Conservation (phyloP, 2,113 vertebrate species). For the Amphiprion ocellaris region DNA sequence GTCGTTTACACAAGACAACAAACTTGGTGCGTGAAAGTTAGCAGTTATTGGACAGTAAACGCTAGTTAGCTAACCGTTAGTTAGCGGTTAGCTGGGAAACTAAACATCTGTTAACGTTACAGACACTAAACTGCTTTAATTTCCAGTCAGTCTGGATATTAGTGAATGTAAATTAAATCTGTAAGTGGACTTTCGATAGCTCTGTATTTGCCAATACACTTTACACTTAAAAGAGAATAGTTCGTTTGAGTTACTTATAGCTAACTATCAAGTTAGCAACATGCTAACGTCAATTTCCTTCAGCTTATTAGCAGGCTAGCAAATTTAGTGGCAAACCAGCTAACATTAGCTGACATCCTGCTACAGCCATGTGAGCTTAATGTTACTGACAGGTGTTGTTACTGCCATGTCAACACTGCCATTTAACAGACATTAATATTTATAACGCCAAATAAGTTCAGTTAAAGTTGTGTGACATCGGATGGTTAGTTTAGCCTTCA, state of each 20-base stretch:
- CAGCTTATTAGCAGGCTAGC: conserved; percentile 54
- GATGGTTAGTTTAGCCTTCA: background rate
- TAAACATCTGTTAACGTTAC: conserved; percentile 63
- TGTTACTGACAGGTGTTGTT: conserved; percentile 25
- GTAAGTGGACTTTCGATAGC: background rate
- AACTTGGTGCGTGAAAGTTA: conserved; percentile 16
- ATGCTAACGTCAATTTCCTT: conserved; percentile 45
- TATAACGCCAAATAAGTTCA: background rate
- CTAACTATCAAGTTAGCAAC: conserved; percentile 27
- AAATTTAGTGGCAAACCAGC: conserved; percentile 17
- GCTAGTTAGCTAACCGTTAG: conserved; percentile 22
- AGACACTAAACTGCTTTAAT: background rate
- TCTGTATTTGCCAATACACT: background rate
- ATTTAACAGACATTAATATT: background rate
- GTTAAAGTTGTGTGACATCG: background rate
- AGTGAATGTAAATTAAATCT: rapidly evolving
- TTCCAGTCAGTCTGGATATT: rapidly evolving
- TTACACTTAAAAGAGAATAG: background rate
- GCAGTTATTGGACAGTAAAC: background rate
- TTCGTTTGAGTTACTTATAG: background rate
- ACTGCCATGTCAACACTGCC: conserved; percentile 3
- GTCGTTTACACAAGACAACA: background rate
- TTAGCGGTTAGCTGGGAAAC: conserved; percentile 62
- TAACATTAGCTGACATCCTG: conserved; percentile 57
- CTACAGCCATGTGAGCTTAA: background rate